These are phyloP conservation scores for Pocillopora damicornis DNA, from an alignment of 64 coral and sea anemone genomes.

Conservation along the genomic window DNA sequence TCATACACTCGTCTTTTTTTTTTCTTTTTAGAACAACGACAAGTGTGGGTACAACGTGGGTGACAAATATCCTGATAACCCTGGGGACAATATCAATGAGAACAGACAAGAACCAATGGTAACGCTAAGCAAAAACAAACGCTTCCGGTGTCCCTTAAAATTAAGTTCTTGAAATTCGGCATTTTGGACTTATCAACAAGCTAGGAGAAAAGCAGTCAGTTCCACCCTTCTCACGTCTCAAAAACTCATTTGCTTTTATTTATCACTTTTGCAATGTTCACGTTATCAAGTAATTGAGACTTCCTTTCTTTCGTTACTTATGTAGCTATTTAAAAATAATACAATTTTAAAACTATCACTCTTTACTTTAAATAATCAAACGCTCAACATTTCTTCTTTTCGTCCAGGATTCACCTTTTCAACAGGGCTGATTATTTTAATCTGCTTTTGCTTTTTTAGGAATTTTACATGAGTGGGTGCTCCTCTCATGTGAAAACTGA, in stretches of 20 bases:
- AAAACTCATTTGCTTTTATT: too few species aligned
- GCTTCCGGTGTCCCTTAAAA: neutral
- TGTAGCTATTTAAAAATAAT: too few species aligned
- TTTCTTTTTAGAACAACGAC: neutral
- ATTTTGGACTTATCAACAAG: too few species aligned
- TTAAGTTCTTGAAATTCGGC: too few species aligned
- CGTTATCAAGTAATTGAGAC: too few species aligned
- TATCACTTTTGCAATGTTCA: too few species aligned
- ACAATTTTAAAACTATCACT: too few species aligned
- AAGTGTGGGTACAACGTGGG: conserved; percentile 14
- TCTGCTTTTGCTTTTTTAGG: neutral
- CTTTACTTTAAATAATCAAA: neutral
- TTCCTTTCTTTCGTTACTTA: too few species aligned
- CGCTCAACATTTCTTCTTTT: neutral
- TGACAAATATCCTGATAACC: neutral
- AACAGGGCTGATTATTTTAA: neutral
- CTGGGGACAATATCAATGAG: neutral
- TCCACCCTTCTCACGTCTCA: too few species aligned
- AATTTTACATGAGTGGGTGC: conserved; percentile 26
- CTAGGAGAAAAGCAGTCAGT: too few species aligned
- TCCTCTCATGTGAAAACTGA: neutral
- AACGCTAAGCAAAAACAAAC: neutral
- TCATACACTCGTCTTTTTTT: neutral
- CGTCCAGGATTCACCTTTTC: neutral
- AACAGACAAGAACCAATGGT: neutral